Percentiles rank a stretch among this genome's conserved stretches.
phyloP scores from a whole-genome alignment of 37 sponge, comb jelly and placozoan genomes.

The Oopsacas minuta region DNA sequence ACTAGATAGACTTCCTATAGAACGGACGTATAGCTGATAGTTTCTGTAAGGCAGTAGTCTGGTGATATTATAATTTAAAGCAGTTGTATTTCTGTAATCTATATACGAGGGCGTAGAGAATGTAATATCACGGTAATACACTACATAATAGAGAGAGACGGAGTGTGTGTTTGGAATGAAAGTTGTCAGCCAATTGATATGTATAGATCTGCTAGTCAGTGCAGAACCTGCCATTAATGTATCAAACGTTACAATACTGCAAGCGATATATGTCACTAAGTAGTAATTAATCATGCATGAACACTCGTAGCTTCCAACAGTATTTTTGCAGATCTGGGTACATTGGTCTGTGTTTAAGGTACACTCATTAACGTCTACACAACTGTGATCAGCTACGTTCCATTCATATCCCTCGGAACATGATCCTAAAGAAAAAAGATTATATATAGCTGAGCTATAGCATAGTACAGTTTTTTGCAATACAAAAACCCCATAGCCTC shows the following conservation, averaged over 20 bases:
- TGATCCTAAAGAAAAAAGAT: neutral
- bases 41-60: neutral
- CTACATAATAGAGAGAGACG: neutral
- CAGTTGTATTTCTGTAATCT: neutral
- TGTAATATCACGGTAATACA: neutral
- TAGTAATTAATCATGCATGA: neutral
- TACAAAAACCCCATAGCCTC: no score
- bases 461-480: no score
- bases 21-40: neutral
- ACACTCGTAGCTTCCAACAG: neutral
- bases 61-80: neutral
- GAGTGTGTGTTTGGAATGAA: neutral
- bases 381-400: neutral
- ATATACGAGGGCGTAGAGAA: neutral
- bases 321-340: neutral
- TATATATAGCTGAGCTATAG: no score
- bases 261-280: neutral
- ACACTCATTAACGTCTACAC: constrained; percentile 14
- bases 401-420: neutral
- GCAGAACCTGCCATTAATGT: neutral
- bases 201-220: neutral
- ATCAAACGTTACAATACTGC: neutral
- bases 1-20: neutral
- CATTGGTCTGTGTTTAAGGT: neutral
- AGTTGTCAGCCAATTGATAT: neutral